These are phyloP conservation scores for Acrobasis repandana DNA, from an alignment of 2,888 invertebrate genomes.

Conservation along the genomic window DNA sequence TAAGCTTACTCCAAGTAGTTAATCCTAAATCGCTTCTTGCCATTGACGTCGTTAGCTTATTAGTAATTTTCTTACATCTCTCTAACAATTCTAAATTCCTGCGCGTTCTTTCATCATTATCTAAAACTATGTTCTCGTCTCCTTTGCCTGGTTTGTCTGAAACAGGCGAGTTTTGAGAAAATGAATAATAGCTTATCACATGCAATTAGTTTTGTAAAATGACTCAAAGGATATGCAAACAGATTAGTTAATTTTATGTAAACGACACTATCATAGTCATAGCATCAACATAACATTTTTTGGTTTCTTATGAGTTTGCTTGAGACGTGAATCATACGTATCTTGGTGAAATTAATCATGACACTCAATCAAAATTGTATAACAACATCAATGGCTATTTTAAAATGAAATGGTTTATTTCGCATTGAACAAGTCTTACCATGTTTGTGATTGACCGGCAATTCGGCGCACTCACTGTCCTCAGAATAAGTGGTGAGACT, in stretches of 20 bases:
- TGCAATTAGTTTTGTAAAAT: constrained; percentile 22
- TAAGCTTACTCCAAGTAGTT: constrained; percentile 94
- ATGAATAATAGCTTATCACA: constrained; percentile 43
- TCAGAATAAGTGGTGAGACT: constrained; percentile 92
- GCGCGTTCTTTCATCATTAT: constrained; percentile 81
- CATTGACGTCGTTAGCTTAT: constrained; percentile 89
- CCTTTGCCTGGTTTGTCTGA: constrained; percentile 77
- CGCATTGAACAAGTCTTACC: constrained; percentile 46
- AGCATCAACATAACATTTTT: background rate
- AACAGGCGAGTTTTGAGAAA: constrained; percentile 42
- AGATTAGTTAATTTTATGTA: background rate
- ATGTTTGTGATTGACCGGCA: constrained; percentile 79
- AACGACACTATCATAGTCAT: background rate
- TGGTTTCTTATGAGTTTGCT: background rate
- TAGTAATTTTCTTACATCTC: constrained; percentile 78
- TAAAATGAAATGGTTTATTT: too few relatives aligned
- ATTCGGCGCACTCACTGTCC: constrained; percentile 87
- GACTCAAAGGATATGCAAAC: too few relatives aligned
- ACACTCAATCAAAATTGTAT: background rate
- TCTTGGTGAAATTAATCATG: background rate
- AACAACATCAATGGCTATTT: too few relatives aligned
- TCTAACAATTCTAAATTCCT: constrained; percentile 82
- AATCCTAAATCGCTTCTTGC: constrained; percentile 94
- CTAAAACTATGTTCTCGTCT: constrained; percentile 67
- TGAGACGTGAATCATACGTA: background rate